Conservation (phyloP, 1,140 invertebrate genomes). For the Drosophila pectinifera region DNA sequence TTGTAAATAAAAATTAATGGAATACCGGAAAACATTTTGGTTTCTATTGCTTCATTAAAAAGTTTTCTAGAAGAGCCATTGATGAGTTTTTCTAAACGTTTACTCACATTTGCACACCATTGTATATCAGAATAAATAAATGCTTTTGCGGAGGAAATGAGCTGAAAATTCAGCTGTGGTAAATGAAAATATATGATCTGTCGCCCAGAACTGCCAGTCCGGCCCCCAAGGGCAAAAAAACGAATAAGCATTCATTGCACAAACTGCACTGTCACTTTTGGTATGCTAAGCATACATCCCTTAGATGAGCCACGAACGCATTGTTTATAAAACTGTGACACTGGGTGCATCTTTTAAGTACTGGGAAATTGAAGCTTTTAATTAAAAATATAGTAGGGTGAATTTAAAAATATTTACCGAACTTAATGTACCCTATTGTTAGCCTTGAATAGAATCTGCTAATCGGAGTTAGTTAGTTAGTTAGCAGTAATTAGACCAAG, state of each 20-base stretch:
- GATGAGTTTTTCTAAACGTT: too few relatives aligned
- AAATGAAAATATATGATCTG: slow-evolving; percentile 46
- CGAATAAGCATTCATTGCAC: too few relatives aligned
- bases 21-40: too few relatives aligned
- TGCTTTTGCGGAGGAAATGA: slow-evolving; percentile 50
- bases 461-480: too few relatives aligned
- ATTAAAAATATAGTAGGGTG: neutral
- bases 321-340: slow-evolving; percentile 53
- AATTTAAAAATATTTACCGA: neutral
- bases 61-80: too few relatives aligned
- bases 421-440: slow-evolving; percentile 10
- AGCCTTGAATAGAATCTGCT: too few relatives aligned
- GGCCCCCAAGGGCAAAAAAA: slow-evolving; percentile 9
- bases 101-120: too few relatives aligned
- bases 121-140: neutral
- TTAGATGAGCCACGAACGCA: slow-evolving; percentile 30
- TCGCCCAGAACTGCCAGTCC: neutral
- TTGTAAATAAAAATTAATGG: too few relatives aligned
- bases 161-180: slow-evolving; percentile 47
- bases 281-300: slow-evolving; percentile 43
- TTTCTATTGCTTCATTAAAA: too few relatives aligned
- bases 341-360: slow-evolving; percentile 27
- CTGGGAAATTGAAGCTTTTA: slow-evolving; percentile 22
- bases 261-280: slow-evolving; percentile 47
- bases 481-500: too few relatives aligned